Evolutionary conservation across 1,140 invertebrate species (phyloP).

Genomic region (Cyphomyrmex costatus): DNA sequence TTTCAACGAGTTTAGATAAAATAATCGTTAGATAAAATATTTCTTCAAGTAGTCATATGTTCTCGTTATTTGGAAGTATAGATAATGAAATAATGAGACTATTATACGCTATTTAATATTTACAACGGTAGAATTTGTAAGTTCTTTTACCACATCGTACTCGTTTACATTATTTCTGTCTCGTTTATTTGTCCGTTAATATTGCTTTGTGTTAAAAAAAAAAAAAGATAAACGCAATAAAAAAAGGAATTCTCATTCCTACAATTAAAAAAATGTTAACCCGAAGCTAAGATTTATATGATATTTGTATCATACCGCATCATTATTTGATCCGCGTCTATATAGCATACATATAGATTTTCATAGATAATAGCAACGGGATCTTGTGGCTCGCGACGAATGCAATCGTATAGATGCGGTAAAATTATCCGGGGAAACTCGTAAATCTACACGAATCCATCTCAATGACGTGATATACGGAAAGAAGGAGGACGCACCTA

Average conservation of each 20-base stretch:
- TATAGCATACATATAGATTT: constrained; percentile 15
- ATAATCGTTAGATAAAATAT: constrained; percentile 24
- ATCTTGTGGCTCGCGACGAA: constrained; percentile 20
- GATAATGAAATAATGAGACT: background rate
- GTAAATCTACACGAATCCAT: background rate
- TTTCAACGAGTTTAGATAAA: background rate
- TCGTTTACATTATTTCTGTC: background rate
- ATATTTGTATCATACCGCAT: too few relatives aligned
- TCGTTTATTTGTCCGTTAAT: background rate
- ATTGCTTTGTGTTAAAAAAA: background rate
- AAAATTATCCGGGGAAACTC: background rate
- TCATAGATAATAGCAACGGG: constrained; percentile 17
- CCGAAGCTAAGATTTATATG: background rate
- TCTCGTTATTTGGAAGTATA: background rate
- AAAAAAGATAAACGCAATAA: background rate
- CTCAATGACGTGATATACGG: background rate
- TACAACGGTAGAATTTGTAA: too few relatives aligned
- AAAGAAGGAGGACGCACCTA: background rate
- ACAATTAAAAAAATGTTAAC: background rate
- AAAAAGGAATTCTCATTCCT: background rate
- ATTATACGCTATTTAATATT: background rate
- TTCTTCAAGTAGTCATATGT: too few relatives aligned
- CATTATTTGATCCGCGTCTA: background rate
- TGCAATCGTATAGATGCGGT: background rate
- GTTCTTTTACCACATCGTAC: background rate